Percentiles rank a stretch among this genome's conserved stretches.
Conservation (phyloP, 2,888 invertebrate genomes). For the Megalurothrips usitatus region DNA sequence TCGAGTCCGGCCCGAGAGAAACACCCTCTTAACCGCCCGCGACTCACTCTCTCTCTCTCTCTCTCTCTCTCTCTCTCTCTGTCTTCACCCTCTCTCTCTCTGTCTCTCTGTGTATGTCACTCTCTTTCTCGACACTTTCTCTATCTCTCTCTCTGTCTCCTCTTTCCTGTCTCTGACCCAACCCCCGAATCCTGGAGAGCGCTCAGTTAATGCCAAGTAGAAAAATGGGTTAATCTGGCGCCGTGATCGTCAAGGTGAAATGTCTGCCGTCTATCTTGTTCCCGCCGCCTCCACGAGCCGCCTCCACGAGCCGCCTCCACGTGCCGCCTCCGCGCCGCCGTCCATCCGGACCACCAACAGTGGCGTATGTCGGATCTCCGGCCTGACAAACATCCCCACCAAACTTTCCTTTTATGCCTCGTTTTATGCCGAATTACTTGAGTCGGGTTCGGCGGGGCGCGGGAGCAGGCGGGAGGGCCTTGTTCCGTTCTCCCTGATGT, state of each 20-base stretch:
- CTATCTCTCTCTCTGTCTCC: background rate
- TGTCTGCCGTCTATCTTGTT: background rate
- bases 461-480: too few relatives aligned
- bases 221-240: background rate
- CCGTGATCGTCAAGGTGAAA: background rate
- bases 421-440: too few relatives aligned
- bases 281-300: background rate
- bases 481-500: too few relatives aligned
- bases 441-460: too few relatives aligned
- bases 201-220: constrained; percentile 6
- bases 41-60: background rate
- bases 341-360: too few relatives aligned
- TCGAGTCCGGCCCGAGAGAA: too few relatives aligned
- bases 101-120: background rate
- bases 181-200: background rate
- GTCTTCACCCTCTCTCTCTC: too few relatives aligned
- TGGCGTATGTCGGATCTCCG: too few relatives aligned
- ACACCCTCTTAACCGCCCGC: background rate
- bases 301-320: background rate
- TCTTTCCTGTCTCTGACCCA: background rate
- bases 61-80: background rate
- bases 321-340: background rate
- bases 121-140: background rate
- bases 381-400: too few relatives aligned
- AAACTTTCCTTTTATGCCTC: too few relatives aligned